Conservation (phyloP, 2,888 invertebrate genomes). For the Syritta pipiens region DNA sequence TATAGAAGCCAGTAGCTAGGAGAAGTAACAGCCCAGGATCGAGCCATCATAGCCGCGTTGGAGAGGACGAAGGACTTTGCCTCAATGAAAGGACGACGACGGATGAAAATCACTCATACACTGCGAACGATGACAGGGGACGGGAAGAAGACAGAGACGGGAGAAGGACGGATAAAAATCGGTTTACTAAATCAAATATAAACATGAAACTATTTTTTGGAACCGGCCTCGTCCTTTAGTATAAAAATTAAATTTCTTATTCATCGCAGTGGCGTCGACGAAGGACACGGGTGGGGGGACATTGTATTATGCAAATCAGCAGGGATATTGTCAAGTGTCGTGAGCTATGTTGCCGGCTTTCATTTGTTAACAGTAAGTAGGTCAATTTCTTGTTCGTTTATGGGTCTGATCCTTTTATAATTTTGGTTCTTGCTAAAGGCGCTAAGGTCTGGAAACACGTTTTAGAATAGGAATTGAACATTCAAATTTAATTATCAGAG, state of each 20-base stretch:
- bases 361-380: too few species aligned
- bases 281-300: neutral
- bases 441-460: too few species aligned
- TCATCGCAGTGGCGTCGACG: constrained; percentile 11
- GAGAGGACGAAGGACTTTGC: neutral
- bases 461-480: too few species aligned
- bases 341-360: constrained; percentile 42
- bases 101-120: constrained; percentile 48
- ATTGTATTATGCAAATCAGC: constrained; percentile 66
- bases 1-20: neutral
- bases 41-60: neutral
- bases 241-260: constrained; percentile 61
- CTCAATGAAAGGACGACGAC: constrained; percentile 42
- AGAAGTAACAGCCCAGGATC: constrained; percentile 26
- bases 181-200: constrained; percentile 69
- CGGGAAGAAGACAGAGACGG: too few species aligned
- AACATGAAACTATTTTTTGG: constrained; percentile 36
- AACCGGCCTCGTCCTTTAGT: constrained; percentile 11
- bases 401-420: neutral
- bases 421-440: too few species aligned
- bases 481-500: too few species aligned
- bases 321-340: constrained; percentile 51
- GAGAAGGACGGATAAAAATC: constrained; percentile 59
- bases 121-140: constrained; percentile 34
- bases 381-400: neutral